Percentiles rank a stretch among this genome's conserved stretches.
Evolutionary conservation across 1,140 invertebrate species (phyloP).

Genomic region (Thalassaphorura encarpata): DNA sequence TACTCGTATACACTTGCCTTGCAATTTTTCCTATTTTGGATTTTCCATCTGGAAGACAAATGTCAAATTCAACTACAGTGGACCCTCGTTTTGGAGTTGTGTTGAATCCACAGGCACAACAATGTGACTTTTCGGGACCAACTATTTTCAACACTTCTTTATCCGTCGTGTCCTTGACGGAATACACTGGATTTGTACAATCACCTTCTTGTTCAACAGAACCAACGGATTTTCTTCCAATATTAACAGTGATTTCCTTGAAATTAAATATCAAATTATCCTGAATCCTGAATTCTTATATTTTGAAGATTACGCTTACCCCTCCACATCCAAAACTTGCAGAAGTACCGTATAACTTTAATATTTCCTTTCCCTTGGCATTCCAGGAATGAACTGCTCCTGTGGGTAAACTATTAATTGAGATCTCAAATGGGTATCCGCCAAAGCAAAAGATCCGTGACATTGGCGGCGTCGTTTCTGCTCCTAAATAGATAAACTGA

Average conservation of each 20-base stretch:
- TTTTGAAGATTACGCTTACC: slow-evolving; percentile 1
- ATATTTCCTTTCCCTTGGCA: slow-evolving; percentile 18
- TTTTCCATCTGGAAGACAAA: slow-evolving; percentile 16
- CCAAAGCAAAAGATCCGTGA: slow-evolving; percentile 24
- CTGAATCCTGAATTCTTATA: background rate
- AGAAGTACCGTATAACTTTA: slow-evolving; percentile 20
- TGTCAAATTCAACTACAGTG: background rate
- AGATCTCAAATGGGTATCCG: slow-evolving; percentile 23
- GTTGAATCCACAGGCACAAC: slow-evolving; percentile 13
- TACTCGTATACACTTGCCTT: slow-evolving; percentile 13
- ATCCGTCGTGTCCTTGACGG: slow-evolving; percentile 11
- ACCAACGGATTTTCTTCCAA: slow-evolving; percentile 18
- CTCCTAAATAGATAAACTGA: slow-evolving; percentile 24
- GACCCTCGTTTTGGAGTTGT: background rate
- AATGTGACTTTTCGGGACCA: slow-evolving; percentile 4
- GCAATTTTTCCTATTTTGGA: slow-evolving; percentile 14
- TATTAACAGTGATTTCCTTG: slow-evolving; percentile 14
- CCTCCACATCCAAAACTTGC: slow-evolving; percentile 26
- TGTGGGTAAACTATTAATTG: slow-evolving; percentile 18
- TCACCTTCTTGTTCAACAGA: slow-evolving; percentile 25
- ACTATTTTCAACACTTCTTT: slow-evolving; percentile 18
- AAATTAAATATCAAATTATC: background rate
- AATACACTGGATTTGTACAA: slow-evolving; percentile 15
- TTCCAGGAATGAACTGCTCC: slow-evolving; percentile 9
- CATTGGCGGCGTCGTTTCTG: slow-evolving; percentile 21